Evolutionary conservation across 2,797 vertebrate genomes (phyloP).

Genomic region (Catamblyrhynchus diadema): DNA sequence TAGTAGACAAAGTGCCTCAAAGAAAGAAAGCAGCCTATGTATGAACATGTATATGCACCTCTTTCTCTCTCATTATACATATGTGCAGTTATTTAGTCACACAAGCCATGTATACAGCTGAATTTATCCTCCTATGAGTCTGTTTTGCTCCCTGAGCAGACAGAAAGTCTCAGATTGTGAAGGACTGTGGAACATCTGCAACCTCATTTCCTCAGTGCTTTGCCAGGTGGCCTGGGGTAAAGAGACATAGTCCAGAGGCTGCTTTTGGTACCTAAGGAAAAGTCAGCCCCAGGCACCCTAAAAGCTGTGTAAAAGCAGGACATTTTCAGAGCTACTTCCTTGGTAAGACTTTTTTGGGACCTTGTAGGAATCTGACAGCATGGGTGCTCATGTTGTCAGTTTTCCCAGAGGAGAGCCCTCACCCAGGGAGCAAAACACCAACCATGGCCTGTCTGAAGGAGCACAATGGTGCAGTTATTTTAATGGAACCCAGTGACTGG

Average conservation of each 20-base stretch:
- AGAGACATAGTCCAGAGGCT: neutral
- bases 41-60: neutral
- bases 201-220: neutral
- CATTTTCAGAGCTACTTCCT: neutral
- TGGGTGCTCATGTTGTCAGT: neutral
- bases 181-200: neutral
- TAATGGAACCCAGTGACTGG: neutral
- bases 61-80: neutral
- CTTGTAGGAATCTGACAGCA: fast-evolving
- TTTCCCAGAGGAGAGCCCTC: neutral
- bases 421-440: neutral
- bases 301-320: neutral
- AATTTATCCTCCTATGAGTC: neutral
- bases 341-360: neutral
- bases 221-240: neutral
- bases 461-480: neutral
- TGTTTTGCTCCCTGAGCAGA: neutral
- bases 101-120: neutral
- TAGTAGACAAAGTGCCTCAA: neutral
- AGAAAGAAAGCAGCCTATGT: neutral
- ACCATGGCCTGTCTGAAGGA: neutral
- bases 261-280: neutral
- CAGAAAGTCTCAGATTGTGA: neutral
- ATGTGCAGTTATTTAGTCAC: neutral
- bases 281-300: neutral